Percentiles rank a stretch among this genome's conserved stretches.
These are phyloP conservation scores for Drosophila arizonae DNA, from an alignment of 1,140 invertebrate species.

Conservation along the genomic window DNA sequence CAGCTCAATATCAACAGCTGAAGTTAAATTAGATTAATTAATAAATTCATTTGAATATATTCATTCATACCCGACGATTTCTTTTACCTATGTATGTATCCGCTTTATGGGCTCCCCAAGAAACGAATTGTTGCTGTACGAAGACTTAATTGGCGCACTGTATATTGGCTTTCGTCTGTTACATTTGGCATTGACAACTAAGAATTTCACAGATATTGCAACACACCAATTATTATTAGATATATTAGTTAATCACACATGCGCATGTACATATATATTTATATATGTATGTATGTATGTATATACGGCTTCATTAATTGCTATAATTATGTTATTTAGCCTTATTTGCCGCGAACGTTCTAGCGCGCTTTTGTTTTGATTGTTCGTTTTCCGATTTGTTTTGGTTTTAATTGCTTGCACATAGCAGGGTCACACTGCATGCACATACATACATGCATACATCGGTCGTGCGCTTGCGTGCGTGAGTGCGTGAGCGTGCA, in stretches of 20 bases:
- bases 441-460: background rate
- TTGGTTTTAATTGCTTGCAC: constrained; percentile 3
- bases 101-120: too few relatives aligned
- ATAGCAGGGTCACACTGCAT: constrained; percentile 17
- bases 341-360: constrained; percentile 37
- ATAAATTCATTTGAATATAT: too few relatives aligned
- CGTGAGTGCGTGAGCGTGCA: background rate
- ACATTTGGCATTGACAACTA: too few relatives aligned
- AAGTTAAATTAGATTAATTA: too few relatives aligned
- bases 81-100: too few relatives aligned
- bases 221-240: too few relatives aligned
- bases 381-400: constrained; percentile 15
- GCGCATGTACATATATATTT: background rate
- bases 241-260: background rate
- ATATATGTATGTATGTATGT: background rate
- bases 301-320: background rate
- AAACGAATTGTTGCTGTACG: too few relatives aligned
- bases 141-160: too few relatives aligned
- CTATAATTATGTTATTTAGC: constrained; percentile 41
- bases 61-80: too few relatives aligned
- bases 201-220: too few relatives aligned
- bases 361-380: background rate
- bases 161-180: too few relatives aligned
- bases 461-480: background rate
- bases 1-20: too few relatives aligned